Conservation (phyloP, 2,113 vertebrate species). For the Alces alces region DNA sequence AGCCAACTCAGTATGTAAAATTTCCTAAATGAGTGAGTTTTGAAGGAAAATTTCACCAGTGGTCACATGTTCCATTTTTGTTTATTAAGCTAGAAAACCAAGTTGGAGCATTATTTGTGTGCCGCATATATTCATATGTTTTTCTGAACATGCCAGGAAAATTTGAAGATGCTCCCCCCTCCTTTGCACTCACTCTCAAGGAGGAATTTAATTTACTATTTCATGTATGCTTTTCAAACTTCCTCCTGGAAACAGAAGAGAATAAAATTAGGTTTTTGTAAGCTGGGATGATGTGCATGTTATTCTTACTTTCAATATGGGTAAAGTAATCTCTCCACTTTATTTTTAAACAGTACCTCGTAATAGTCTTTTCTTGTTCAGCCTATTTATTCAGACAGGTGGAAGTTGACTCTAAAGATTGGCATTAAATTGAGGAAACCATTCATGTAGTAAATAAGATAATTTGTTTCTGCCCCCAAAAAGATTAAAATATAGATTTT, state of each 20-base stretch:
- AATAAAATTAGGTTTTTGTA: constrained; percentile 81
- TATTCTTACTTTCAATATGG: constrained; percentile 75
- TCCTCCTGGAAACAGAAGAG: constrained; percentile 67
- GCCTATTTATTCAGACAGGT: constrained; percentile 84
- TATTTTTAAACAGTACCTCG: constrained; percentile 71
- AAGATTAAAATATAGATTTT: constrained; percentile 86
- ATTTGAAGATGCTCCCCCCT: background rate
- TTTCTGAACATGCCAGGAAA: background rate
- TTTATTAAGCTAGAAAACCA: background rate
- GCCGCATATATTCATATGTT: fast-evolving
- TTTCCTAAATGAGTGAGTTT: background rate
- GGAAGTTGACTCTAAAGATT: constrained; percentile 86
- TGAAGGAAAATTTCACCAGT: background rate
- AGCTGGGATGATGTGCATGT: constrained; percentile 66
- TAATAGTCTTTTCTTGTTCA: constrained; percentile 82
- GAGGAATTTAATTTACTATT: constrained; percentile 58
- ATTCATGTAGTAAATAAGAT: constrained; percentile 92
- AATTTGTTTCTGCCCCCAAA: constrained; percentile 83
- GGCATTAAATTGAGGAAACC: constrained; percentile 91
- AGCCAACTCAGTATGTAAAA: background rate
- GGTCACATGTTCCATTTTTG: background rate
- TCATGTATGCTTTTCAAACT: constrained; percentile 54
- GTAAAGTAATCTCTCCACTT: constrained; percentile 72
- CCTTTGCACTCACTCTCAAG: background rate
- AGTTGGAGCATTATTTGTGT: background rate